A percentile compares a stretch with the other conserved stretches of the same genome.
Evolutionary conservation across 2,113 vertebrate genomes (phyloP).

Genomic region (Malurus cyaneus): DNA sequence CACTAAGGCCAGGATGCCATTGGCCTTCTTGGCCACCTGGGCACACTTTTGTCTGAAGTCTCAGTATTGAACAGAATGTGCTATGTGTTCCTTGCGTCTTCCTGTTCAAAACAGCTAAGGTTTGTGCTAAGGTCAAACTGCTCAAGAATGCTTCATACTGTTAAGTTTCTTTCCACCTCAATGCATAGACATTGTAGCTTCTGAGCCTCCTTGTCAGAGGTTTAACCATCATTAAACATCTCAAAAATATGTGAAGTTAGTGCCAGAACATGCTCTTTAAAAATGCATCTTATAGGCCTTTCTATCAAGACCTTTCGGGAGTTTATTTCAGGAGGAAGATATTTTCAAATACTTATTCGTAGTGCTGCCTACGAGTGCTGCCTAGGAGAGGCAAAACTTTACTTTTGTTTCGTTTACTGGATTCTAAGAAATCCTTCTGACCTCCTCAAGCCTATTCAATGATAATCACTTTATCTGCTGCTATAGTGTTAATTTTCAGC

Average conservation of each 20-base stretch:
- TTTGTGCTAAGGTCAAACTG: not conserved
- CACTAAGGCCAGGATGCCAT: not conserved
- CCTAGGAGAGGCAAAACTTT: slow-evolving; percentile 19
- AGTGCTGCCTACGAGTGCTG: slow-evolving; percentile 51
- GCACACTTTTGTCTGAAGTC: not conserved
- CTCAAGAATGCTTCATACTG: not conserved
- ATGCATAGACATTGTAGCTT: not conserved
- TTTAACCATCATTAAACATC: not conserved
- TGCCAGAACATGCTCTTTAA: not conserved
- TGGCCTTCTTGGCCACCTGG: not conserved
- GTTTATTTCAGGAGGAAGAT: not conserved
- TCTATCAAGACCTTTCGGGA: not conserved
- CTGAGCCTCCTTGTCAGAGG: not conserved
- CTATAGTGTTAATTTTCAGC: not conserved
- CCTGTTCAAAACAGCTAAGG: not conserved
- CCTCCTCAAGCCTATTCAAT: not conserved
- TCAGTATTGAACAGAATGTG: not conserved
- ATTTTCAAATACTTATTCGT: not conserved
- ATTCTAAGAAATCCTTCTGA: slow-evolving; percentile 35
- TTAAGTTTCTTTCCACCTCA: not conserved
- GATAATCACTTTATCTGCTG: not conserved
- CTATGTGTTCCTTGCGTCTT: not conserved
- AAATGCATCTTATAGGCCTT: not conserved
- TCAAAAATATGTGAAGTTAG: not conserved
- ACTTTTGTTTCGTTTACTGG: not conserved